phyloP scores from a whole-genome alignment of 2,113 vertebrate genomes.

The Vulpes ferrilata region DNA sequence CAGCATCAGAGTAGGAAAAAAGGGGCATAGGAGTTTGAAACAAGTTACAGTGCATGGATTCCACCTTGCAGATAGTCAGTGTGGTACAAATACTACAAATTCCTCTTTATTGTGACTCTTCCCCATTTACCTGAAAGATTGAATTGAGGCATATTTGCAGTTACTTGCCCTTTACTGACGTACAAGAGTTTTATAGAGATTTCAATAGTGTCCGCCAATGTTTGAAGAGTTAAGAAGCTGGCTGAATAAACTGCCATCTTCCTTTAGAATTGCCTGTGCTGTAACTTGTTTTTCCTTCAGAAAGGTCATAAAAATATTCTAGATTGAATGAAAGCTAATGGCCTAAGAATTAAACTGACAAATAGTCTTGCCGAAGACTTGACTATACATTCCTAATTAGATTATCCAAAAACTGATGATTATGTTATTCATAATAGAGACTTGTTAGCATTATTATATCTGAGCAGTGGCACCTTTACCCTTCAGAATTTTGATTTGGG shows the following conservation, averaged over 20 bases:
- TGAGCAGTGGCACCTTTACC: background rate
- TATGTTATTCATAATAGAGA: background rate
- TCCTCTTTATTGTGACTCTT: background rate
- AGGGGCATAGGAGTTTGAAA: background rate
- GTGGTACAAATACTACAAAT: background rate
- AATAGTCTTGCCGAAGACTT: background rate
- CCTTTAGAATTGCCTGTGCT: background rate
- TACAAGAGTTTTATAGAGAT: conserved; percentile 64
- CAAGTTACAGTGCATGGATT: background rate
- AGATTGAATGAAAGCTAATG: conserved; percentile 59
- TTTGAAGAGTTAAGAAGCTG: conserved; percentile 71
- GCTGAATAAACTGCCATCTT: conserved; percentile 28
- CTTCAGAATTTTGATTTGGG: background rate
- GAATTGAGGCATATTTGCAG: conserved; percentile 73
- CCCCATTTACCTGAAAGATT: background rate
- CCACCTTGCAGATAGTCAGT: background rate
- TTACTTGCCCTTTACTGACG: conserved; percentile 51
- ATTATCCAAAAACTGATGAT: background rate
- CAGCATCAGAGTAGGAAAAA: background rate
- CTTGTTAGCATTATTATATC: background rate
- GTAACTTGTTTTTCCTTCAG: background rate
- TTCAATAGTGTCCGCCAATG: conserved; percentile 38
- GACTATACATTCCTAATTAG: background rate
- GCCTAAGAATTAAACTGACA: background rate
- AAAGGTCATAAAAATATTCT: conserved; percentile 71